phyloP scores from a whole-genome alignment of 2,888 invertebrate species.

The Sphecodes monilicornis region DNA sequence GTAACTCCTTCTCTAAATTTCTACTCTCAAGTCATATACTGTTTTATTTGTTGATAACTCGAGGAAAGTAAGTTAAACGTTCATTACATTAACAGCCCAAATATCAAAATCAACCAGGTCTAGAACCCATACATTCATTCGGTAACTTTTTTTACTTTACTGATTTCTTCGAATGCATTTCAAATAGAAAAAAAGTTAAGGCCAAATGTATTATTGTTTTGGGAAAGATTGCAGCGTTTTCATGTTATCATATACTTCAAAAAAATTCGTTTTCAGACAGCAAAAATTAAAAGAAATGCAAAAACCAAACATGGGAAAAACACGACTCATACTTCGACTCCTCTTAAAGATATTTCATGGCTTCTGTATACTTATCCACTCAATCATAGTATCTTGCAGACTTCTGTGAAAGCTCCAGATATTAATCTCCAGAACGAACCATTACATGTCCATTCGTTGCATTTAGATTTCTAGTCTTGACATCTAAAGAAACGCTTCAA shows the following conservation, averaged over 20 bases:
- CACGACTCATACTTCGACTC: slow-evolving; percentile 7
- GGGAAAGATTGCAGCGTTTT: slow-evolving; percentile 13
- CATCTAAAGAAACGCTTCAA: slow-evolving; percentile 8
- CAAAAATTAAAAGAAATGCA: slow-evolving; percentile 10
- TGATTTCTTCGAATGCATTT: slow-evolving; percentile 37
- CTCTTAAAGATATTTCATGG: slow-evolving; percentile 13
- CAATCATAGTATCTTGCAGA: slow-evolving; percentile 10
- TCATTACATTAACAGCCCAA: slow-evolving; percentile 68
- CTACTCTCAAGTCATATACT: neutral
- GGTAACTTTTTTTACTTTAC: slow-evolving; percentile 41
- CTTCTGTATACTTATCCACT: slow-evolving; percentile 11
- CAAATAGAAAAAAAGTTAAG: slow-evolving; percentile 21
- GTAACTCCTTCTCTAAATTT: slow-evolving; percentile 2
- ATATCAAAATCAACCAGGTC: slow-evolving; percentile 72
- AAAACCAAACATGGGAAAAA: neutral
- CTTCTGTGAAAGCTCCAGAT: slow-evolving; percentile 2
- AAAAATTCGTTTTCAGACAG: neutral
- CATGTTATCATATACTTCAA: neutral
- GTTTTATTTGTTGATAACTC: slow-evolving; percentile 26
- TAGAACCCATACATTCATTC: slow-evolving; percentile 68
- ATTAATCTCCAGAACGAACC: neutral
- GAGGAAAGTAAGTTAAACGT: slow-evolving; percentile 36
- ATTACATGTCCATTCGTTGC: slow-evolving; percentile 11
- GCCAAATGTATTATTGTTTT: slow-evolving; percentile 29
- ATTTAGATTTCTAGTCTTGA: slow-evolving; percentile 13